Evolutionary conservation across 2,797 vertebrate species (phyloP).

Genomic region (Macroramphosus scolopax): DNA sequence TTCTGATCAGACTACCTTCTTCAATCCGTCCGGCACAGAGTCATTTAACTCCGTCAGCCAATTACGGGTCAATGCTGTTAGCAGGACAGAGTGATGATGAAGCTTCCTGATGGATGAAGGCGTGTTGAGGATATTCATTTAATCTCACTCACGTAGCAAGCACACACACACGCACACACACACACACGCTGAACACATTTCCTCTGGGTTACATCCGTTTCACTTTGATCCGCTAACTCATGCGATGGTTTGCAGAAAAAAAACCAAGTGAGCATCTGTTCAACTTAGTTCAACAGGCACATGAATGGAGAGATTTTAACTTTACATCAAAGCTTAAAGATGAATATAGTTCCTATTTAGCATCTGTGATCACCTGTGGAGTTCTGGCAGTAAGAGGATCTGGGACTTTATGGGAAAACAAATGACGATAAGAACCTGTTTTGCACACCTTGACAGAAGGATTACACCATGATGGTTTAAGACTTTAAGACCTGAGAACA

Average conservation of each 20-base stretch:
- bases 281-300: slow-evolving; percentile 50
- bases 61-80: slow-evolving; percentile 59
- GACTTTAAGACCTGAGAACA: too few relatives aligned
- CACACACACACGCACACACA: slow-evolving; percentile 21
- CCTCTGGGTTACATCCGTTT: slow-evolving; percentile 70
- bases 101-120: slow-evolving; percentile 50
- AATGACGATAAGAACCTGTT: too few relatives aligned
- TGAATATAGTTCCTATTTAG: slow-evolving; percentile 30
- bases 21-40: slow-evolving; percentile 27
- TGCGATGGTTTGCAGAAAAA: slow-evolving; percentile 51
- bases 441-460: not conserved
- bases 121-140: slow-evolving; percentile 40
- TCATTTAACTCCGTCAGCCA: slow-evolving; percentile 49
- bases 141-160: slow-evolving; percentile 55
- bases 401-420: not conserved
- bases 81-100: slow-evolving; percentile 38
- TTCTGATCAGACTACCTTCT: slow-evolving; percentile 1
- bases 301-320: slow-evolving; percentile 38
- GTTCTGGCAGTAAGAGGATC: slow-evolving; percentile 6
- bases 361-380: slow-evolving; percentile 15
- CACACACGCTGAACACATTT: slow-evolving; percentile 50
- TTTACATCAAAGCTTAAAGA: slow-evolving; percentile 48
- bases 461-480: not conserved
- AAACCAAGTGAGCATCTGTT: slow-evolving; percentile 58
- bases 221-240: slow-evolving; percentile 72